These are phyloP conservation scores for Adineta ricciae DNA, from an alignment of 2,888 invertebrate genomes.

Conservation along the genomic window DNA sequence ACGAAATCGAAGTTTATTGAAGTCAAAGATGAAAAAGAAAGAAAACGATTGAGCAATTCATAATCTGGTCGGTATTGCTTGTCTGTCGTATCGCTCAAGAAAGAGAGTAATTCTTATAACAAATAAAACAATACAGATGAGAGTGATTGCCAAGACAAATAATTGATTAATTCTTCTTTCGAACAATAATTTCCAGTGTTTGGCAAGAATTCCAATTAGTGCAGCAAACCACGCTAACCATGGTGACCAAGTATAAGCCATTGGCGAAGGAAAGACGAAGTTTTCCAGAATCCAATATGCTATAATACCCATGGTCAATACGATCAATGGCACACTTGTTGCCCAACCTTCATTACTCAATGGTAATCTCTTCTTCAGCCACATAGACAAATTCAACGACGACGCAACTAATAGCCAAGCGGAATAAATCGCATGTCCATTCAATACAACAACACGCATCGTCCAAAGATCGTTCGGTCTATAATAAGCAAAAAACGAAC, in stretches of 20 bases:
- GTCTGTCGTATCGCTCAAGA: neutral
- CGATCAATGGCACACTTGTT: neutral
- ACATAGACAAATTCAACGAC: neutral
- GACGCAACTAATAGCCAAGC: neutral
- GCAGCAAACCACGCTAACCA: neutral
- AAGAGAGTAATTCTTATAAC: neutral
- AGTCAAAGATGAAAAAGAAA: neutral
- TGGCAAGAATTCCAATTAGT: neutral
- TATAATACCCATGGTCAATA: neutral
- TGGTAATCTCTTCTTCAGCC: neutral
- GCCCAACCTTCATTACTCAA: neutral
- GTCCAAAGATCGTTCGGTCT: neutral
- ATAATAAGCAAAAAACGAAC: neutral
- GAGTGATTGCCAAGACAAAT: neutral
- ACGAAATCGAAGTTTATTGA: neutral
- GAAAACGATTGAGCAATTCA: neutral
- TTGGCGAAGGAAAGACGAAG: neutral
- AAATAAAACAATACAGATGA: neutral
- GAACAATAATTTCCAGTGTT: neutral
- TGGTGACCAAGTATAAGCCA: constrained; percentile 2
- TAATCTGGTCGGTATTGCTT: neutral
- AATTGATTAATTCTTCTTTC: neutral
- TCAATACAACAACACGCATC: neutral
- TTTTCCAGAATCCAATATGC: neutral
- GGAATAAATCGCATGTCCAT: neutral